Evolutionary conservation across 2,888 invertebrate species (phyloP).

Genomic region (Caenorhabditis sulstoni): DNA sequence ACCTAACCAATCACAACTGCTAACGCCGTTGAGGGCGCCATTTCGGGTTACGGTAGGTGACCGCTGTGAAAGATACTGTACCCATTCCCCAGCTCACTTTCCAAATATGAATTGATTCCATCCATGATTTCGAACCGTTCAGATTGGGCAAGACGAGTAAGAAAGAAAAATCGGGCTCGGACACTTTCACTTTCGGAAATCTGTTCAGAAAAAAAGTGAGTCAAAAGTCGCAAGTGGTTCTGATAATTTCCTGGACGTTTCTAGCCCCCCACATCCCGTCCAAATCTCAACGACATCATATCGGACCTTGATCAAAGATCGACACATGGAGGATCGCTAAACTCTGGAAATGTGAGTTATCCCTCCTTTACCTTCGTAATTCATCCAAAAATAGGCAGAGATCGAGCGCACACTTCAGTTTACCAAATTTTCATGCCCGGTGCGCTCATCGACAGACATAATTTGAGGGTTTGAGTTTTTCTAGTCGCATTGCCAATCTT

Average conservation of each 20-base stretch:
- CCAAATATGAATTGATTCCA: too few relatives aligned
- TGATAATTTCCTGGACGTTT: not conserved
- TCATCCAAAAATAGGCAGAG: too few relatives aligned
- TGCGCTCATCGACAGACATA: too few relatives aligned
- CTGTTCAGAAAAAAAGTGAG: constrained; percentile 56
- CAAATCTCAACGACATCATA: constrained; percentile 57
- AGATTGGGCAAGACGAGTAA: constrained; percentile 49
- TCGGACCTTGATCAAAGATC: constrained; percentile 57
- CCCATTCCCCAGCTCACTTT: too few relatives aligned
- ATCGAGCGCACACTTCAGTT: too few relatives aligned
- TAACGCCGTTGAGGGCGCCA: too few relatives aligned
- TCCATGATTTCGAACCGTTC: not conserved
- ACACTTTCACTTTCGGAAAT: constrained; percentile 63
- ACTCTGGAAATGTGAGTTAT: constrained; percentile 39
- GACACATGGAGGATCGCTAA: constrained; percentile 26
- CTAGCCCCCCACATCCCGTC: constrained; percentile 28
- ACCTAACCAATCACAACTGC: constrained; percentile 1
- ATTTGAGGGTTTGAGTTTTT: not conserved
- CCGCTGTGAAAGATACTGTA: too few relatives aligned
- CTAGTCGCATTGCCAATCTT: not conserved
- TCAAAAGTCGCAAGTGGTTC: not conserved
- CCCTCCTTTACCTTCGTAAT: too few relatives aligned
- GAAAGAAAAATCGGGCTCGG: constrained; percentile 61
- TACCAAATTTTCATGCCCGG: too few relatives aligned
- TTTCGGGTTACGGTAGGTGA: too few relatives aligned